These are phyloP conservation scores for Etia nguti DNA, from an alignment of 2,113 vertebrate genomes.

Conservation along the genomic window DNA sequence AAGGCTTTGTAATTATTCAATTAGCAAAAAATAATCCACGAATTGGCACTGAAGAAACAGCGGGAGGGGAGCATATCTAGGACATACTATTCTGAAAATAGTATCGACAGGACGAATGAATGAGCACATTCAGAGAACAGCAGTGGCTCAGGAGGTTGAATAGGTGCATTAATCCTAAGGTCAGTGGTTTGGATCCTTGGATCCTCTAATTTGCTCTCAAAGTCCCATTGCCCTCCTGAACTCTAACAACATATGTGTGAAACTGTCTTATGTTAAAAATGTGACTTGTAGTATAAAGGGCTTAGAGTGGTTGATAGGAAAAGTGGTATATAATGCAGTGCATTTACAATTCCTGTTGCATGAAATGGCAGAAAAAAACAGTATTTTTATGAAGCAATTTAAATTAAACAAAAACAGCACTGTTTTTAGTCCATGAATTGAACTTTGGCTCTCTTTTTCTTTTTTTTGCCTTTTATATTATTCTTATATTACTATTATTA, in stretches of 20 bases:
- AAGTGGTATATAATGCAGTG: background rate
- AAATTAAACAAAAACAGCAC: background rate
- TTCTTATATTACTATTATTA: background rate
- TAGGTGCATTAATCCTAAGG: background rate
- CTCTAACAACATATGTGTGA: background rate
- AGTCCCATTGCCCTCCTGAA: background rate
- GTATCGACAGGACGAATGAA: background rate
- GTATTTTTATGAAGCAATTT: background rate
- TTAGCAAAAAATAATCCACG: background rate
- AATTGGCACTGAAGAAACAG: background rate
- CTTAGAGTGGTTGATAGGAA: background rate
- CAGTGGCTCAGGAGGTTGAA: background rate
- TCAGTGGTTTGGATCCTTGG: background rate
- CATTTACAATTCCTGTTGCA: background rate
- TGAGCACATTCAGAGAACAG: background rate
- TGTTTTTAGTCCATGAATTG: background rate
- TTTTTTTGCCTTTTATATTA: background rate
- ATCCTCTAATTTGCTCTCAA: background rate
- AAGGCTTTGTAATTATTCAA: slow-evolving; percentile 13
- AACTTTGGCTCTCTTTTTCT: background rate
- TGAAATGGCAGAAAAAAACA: background rate
- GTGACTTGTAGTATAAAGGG: background rate
- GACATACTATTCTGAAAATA: background rate
- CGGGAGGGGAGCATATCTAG: background rate
- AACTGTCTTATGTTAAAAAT: background rate